These are phyloP conservation scores for Sarcophaga caerulescens DNA, from an alignment of 2,888 invertebrate genomes.

Conservation along the genomic window DNA sequence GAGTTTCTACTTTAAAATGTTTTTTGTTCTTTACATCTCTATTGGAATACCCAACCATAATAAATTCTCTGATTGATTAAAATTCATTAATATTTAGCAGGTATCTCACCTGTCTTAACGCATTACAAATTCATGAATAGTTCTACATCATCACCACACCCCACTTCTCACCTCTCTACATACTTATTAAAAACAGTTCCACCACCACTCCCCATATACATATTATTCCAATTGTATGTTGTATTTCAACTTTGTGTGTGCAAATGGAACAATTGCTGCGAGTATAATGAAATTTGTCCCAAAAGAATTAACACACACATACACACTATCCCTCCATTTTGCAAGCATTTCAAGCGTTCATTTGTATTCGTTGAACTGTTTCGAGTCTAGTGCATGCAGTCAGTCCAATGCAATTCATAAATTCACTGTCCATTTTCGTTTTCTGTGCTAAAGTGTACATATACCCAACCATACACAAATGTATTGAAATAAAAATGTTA, in stretches of 20 bases:
- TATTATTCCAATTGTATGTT: slow-evolving; percentile 25
- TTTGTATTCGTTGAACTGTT: slow-evolving; percentile 25
- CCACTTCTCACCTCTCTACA: not conserved
- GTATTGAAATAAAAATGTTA: not conserved
- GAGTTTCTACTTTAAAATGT: no score
- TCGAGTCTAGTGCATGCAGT: slow-evolving; percentile 2
- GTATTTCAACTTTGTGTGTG: not conserved
- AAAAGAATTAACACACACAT: slow-evolving; percentile 23
- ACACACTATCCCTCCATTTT: slow-evolving; percentile 4
- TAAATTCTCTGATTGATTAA: slow-evolving; percentile 9
- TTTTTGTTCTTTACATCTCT: no score
- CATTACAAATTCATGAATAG: not conserved
- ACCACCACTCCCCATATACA: not conserved
- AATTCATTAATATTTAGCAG: slow-evolving; percentile 23
- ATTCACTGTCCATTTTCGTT: slow-evolving; percentile 21
- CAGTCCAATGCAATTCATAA: slow-evolving; percentile 28
- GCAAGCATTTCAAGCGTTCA: slow-evolving; percentile 1
- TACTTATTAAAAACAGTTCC: not conserved
- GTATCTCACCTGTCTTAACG: slow-evolving; percentile 14
- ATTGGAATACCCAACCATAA: not conserved
- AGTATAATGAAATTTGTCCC: slow-evolving; percentile 34
- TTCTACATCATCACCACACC: no score
- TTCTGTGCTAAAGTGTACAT: not conserved
- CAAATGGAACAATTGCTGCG: slow-evolving; percentile 28
- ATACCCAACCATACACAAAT: not conserved